Evolutionary conservation across 2,797 vertebrate genomes (phyloP), one percentile per base, ranked within the genome.

Genomic region (Myotis vivesi): DNA sequence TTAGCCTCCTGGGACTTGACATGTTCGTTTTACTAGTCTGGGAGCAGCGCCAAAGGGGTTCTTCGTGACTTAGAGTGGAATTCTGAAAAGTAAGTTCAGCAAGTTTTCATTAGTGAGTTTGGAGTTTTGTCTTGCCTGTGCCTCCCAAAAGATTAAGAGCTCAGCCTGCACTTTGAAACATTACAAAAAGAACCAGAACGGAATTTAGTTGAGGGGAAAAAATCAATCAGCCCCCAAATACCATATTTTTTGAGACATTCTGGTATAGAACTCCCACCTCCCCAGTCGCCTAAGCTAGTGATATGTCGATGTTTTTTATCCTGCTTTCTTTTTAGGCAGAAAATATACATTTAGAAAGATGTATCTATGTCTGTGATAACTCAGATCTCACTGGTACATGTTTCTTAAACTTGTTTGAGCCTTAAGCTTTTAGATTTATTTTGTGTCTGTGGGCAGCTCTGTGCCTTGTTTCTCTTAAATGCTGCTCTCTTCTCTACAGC

Each of bases 51-150:
- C 98, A 98, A 95, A 87, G 97, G 96, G 96, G 75, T 96, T 98
- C 96, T 98, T 98, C 94, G 62, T 98, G 97, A 98, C 97, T 98
- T 97, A 96, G 97, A 97, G 91, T 98, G 97, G 97, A 98, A 98
- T 98, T 97, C 92, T 94, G 95, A 95, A 97, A 94, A 96, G 91
- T 92, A 93, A 95, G 96, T 98, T 98, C 75, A 97, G 98, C 98
- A 97, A 97, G 97, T 98, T 98, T 97, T 96, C 92, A 97, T 95
- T 90, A 97, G 96, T 86, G 80, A 25, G 0, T 95, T 97, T 98
- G 98, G 97, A 97, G 68, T 92, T 92, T 96, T 95, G 93, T 96
- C 84, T 94, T 94, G 88, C 89, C 87, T 96, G 59, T 94, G 92
- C 57, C 96, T 96, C 0, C 36, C 72, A 96, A 95, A 96, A 94